Conservation (phyloP, 2,888 invertebrate species). For the Bruchidius siliquastri region DNA sequence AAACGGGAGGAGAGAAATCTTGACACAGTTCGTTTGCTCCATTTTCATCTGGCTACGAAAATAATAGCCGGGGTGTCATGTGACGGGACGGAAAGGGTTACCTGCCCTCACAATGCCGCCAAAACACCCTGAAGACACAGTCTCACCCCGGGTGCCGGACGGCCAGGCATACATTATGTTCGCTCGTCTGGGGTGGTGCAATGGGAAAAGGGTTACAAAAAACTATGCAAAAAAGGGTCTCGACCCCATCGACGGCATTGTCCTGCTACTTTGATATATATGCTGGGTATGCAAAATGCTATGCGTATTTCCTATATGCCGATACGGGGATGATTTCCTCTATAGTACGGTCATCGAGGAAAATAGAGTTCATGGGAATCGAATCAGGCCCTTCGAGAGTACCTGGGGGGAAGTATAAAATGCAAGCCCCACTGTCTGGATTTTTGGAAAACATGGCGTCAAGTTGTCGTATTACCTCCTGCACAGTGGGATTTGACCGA, state of each 20-base stretch:
- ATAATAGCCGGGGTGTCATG: constrained; percentile 46
- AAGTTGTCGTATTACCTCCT: too few species aligned
- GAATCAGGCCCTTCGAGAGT: too few species aligned
- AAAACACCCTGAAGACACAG: constrained; percentile 48
- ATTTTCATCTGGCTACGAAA: constrained; percentile 27
- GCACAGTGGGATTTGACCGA: too few species aligned
- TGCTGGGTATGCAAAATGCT: constrained; percentile 19
- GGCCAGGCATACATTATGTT: constrained; percentile 40
- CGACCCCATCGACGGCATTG: constrained; percentile 17
- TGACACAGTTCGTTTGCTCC: constrained; percentile 50
- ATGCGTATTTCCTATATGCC: background rate
- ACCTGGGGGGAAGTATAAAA: too few species aligned
- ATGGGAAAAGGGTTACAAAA: constrained; percentile 43
- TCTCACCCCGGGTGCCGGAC: constrained; percentile 40
- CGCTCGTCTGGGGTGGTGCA: constrained; percentile 41
- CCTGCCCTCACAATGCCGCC: constrained; percentile 35
- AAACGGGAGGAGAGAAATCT: constrained; percentile 38
- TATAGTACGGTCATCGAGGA: background rate
- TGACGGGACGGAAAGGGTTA: constrained; percentile 32
- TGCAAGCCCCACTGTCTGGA: too few species aligned
- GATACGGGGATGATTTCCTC: background rate
- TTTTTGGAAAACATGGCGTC: too few species aligned
- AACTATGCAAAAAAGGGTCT: constrained; percentile 49
- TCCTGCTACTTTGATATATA: constrained; percentile 39
- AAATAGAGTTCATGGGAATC: background rate